These are phyloP conservation scores for Corydoras maculifer DNA, from an alignment of 2,113 vertebrate species.

Conservation along the genomic window DNA sequence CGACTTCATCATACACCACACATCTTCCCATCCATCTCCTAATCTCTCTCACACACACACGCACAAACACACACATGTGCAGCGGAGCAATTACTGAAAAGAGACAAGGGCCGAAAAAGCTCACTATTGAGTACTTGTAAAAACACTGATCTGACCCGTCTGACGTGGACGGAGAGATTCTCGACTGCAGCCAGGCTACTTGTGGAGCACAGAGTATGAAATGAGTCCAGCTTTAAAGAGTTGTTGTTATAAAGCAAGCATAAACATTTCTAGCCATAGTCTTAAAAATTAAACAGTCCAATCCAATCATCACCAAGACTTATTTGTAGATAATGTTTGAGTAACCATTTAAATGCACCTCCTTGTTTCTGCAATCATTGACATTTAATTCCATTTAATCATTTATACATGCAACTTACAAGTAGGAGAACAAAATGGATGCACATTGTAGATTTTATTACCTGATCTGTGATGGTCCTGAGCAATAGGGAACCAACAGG, in stretches of 20 bases:
- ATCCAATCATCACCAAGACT: constrained; percentile 50
- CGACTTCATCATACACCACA: constrained; percentile 33
- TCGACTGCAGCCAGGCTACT: constrained; percentile 48
- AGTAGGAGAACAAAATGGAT: too few species aligned
- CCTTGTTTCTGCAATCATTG: too few species aligned
- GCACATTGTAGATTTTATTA: too few species aligned
- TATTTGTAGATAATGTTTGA: constrained; percentile 3
- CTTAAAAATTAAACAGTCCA: constrained; percentile 48
- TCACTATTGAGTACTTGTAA: constrained; percentile 45
- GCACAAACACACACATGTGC: constrained; percentile 16
- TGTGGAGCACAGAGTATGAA: constrained; percentile 43
- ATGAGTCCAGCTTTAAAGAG: constrained; percentile 35
- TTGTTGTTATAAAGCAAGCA: constrained; percentile 50
- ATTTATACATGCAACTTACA: too few species aligned
- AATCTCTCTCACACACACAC: constrained; percentile 16
- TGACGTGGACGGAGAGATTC: constrained; percentile 35
- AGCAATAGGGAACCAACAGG: too few species aligned
- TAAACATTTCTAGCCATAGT: constrained; percentile 47
- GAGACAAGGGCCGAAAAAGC: constrained; percentile 23
- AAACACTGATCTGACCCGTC: constrained; percentile 39
- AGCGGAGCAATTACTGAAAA: constrained; percentile 51
- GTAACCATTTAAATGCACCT: not conserved
- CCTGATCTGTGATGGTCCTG: too few species aligned
- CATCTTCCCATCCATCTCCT: not conserved
- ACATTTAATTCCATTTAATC: too few species aligned